A percentile compares a stretch with the other conserved stretches of the same genome.
Evolutionary conservation across 92 coral and sea anemone genomes (phyloP).

Genomic region (Porites evermanni): DNA sequence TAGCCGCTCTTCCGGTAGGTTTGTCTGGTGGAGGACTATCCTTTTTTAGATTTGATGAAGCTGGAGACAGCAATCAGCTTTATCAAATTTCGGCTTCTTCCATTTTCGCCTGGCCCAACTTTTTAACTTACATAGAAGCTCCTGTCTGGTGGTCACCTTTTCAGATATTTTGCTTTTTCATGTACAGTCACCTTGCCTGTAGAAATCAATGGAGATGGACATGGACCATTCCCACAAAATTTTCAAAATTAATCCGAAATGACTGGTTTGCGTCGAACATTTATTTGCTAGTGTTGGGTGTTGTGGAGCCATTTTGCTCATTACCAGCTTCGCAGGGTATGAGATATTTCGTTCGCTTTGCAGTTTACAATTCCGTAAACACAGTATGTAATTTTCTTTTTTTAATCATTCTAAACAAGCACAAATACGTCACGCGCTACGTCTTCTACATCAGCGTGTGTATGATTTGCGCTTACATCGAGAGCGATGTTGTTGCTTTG

Average conservation of each 20-base stretch:
- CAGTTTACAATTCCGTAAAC: neutral
- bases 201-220: neutral
- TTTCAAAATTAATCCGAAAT: conserved; percentile 43
- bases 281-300: conserved; percentile 23
- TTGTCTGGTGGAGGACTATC: conserved; percentile 50
- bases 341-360: neutral
- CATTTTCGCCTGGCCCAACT: no score
- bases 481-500: conserved; percentile 32
- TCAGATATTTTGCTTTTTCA: conserved; percentile 8
- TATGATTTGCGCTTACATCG: conserved; percentile 47
- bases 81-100: no score
- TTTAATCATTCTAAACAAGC: conserved; percentile 46
- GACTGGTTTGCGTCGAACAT: conserved; percentile 45
- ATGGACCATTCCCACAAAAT: conserved; percentile 29
- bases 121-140: no score
- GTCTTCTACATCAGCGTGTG: conserved; percentile 31
- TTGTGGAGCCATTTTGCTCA: conserved; percentile 18
- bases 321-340: no score
- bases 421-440: conserved; percentile 18
- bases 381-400: conserved; percentile 36
- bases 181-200: conserved; percentile 28
- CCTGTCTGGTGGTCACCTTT: neutral
- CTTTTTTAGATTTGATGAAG: no score
- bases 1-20: conserved; percentile 38
- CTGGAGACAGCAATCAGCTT: no score